Evolutionary conservation across 2,797 vertebrate genomes (phyloP).

Genomic region (Phoebastria nigripes): DNA sequence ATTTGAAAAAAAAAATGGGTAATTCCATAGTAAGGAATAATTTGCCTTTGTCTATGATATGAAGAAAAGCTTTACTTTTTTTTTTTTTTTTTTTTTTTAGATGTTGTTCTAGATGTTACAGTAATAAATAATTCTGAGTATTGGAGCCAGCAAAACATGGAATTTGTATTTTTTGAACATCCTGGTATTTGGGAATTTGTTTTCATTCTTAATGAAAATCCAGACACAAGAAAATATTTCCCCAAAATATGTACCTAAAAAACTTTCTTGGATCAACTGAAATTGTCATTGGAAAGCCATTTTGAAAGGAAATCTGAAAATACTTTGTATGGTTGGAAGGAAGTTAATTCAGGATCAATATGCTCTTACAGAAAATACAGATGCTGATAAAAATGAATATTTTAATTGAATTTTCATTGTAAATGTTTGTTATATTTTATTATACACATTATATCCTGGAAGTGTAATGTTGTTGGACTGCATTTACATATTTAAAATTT

Average conservation of each 20-base stretch:
- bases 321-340: neutral
- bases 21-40: slow-evolving; percentile 34
- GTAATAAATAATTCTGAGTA: neutral
- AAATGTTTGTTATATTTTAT: neutral
- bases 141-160: neutral
- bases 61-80: neutral
- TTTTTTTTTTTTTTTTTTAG: neutral
- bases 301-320: neutral
- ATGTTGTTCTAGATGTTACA: neutral
- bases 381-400: neutral
- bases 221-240: neutral
- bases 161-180: neutral
- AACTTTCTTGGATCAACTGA: neutral
- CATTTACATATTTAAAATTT: neutral
- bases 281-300: neutral
- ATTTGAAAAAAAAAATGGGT: neutral
- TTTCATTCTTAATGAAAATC: neutral
- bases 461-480: neutral
- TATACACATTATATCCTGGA: neutral
- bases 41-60: neutral
- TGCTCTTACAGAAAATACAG: neutral
- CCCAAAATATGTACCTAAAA: neutral
- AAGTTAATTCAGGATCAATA: neutral
- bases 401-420: neutral
- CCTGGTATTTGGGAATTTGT: neutral